phyloP scores from a whole-genome alignment of 2,797 vertebrate genomes.

The Etheostoma nigrum region DNA sequence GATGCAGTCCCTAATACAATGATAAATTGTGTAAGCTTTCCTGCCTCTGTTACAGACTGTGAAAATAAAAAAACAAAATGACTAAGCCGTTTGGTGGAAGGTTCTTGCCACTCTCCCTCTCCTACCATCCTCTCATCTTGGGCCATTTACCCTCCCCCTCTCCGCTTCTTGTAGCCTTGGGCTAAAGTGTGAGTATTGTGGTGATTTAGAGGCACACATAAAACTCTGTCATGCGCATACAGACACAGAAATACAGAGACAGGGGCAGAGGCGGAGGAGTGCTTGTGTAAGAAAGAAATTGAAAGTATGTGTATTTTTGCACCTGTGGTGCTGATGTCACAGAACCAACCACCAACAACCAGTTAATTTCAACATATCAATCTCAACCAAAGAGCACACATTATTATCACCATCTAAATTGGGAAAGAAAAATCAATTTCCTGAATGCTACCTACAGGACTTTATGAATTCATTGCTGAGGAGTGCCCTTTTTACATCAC shows the following conservation, averaged over 20 bases:
- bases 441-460: conserved; percentile 36
- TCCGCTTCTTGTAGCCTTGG: conserved; percentile 55
- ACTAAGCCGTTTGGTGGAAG: conserved; percentile 30
- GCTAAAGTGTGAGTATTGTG: conserved; percentile 61
- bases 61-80: not conserved
- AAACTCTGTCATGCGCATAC: conserved; percentile 61
- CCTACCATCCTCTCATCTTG: conserved; percentile 41
- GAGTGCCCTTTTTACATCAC: conserved; percentile 32
- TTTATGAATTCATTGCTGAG: conserved; percentile 46
- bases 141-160: conserved; percentile 39
- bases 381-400: conserved; percentile 31
- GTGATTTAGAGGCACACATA: conserved; percentile 69
- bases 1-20: conserved; percentile 12
- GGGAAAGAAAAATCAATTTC: conserved; percentile 44
- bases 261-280: conserved; percentile 21
- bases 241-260: conserved; percentile 39
- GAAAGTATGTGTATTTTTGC: conserved; percentile 24
- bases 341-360: conserved; percentile 28
- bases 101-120: conserved; percentile 28
- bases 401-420: conserved; percentile 42
- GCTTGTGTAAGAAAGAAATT: conserved; percentile 33
- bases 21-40: conserved; percentile 5
- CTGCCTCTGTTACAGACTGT: conserved; percentile 31
- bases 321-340: conserved; percentile 3
- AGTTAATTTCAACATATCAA: conserved; percentile 56